Percentiles rank a stretch among this genome's conserved stretches.
phyloP scores from a whole-genome alignment of 2,888 invertebrate species.

The Trachelus stipa region DNA sequence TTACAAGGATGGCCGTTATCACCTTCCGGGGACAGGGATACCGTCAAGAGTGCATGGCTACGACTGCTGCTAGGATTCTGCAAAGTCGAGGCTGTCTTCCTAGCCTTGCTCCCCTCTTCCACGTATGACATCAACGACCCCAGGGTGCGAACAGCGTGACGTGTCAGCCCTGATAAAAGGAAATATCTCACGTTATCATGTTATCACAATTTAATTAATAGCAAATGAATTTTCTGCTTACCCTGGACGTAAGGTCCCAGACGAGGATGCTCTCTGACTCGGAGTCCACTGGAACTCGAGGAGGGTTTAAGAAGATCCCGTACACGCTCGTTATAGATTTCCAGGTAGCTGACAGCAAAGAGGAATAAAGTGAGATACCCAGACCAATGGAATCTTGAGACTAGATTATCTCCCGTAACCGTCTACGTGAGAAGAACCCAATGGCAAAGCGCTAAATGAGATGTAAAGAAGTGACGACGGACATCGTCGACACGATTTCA shows the following conservation, averaged over 20 bases:
- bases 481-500: background rate
- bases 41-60: slow-evolving; percentile 79
- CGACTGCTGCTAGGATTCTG: slow-evolving; percentile 79
- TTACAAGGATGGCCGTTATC: slow-evolving; percentile 71
- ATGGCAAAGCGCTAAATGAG: background rate
- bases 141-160: slow-evolving; percentile 72
- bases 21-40: slow-evolving; percentile 73
- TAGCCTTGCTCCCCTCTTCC: slow-evolving; percentile 71
- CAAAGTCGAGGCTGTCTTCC: slow-evolving; percentile 79
- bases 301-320: slow-evolving; percentile 74
- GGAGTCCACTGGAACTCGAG: slow-evolving; percentile 68
- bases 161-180: slow-evolving; percentile 71
- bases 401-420: background rate
- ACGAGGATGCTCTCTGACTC: slow-evolving; percentile 82
- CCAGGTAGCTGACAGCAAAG: slow-evolving; percentile 63
- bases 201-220: background rate
- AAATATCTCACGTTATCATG: background rate
- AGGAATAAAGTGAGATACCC: background rate
- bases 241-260: slow-evolving; percentile 86
- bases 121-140: slow-evolving; percentile 72
- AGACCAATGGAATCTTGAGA: background rate
- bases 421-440: background rate
- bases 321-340: slow-evolving; percentile 76
- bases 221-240: slow-evolving; percentile 56
- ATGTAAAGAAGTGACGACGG: background rate